These are phyloP conservation scores for Xerus inauris DNA, from an alignment of 2,113 vertebrate genomes.

Conservation along the genomic window DNA sequence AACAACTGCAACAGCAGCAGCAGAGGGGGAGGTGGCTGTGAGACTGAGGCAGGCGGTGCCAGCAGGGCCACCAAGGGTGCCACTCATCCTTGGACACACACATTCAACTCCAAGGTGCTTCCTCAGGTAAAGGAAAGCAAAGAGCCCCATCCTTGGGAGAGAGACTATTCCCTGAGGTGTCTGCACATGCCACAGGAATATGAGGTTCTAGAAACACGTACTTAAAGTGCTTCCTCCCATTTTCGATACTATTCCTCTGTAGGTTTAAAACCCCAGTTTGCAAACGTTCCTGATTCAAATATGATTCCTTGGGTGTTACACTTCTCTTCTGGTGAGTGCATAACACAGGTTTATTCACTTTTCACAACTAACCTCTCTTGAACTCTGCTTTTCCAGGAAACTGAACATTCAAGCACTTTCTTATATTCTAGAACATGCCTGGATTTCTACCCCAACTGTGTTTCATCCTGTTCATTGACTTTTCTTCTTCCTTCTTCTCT, in stretches of 20 bases:
- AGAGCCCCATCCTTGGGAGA: background rate
- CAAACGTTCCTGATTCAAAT: background rate
- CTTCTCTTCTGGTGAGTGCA: background rate
- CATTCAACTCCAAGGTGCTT: background rate
- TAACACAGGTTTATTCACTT: background rate
- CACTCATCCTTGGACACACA: background rate
- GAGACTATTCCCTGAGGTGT: slow-evolving; percentile 10
- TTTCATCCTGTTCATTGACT: background rate
- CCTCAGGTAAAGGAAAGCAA: background rate
- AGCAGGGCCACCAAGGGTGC: background rate
- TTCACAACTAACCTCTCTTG: background rate
- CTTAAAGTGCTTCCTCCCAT: background rate
- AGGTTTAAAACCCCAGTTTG: background rate
- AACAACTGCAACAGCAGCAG: slow-evolving; percentile 16
- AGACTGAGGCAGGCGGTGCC: background rate
- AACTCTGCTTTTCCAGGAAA: accelerated
- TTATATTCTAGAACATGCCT: background rate
- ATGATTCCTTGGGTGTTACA: background rate
- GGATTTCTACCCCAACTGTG: background rate
- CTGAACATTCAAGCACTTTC: background rate
- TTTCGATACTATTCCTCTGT: background rate
- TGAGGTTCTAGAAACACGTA: background rate
- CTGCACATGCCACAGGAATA: background rate
- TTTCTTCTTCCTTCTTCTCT: slow-evolving; percentile 13
- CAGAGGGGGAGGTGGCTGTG: background rate